Conservation (phyloP, 1,140 invertebrate species). For the Nebria ingens region DNA sequence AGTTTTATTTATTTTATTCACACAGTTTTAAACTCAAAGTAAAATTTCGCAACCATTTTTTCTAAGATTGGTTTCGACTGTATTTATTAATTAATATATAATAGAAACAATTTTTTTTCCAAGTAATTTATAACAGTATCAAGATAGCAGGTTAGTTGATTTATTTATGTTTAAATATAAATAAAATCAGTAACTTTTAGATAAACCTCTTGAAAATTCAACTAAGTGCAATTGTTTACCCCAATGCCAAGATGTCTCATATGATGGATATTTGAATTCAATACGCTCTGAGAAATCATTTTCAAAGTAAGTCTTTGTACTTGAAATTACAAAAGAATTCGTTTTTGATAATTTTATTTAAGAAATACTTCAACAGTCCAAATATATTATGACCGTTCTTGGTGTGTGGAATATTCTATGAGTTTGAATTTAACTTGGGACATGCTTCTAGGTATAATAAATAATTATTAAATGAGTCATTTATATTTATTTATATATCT, state of each 20-base stretch:
- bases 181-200: not conserved
- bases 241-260: not conserved
- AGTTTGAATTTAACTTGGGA: slow-evolving; percentile 8
- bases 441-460: not conserved
- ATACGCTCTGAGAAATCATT: not conserved
- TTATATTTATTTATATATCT: not conserved
- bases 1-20: not conserved
- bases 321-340: not conserved
- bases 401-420: not conserved
- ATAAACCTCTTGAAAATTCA: not conserved
- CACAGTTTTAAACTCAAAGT: not conserved
- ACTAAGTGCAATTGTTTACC: not conserved
- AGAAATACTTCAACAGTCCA: not conserved
- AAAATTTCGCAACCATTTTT: too few relatives aligned
- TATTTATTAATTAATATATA: too few relatives aligned
- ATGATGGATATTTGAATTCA: slow-evolving; percentile 1
- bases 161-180: not conserved
- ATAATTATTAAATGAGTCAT: not conserved
- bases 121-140: not conserved
- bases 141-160: not conserved
- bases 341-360: not conserved
- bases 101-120: not conserved
- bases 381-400: not conserved
- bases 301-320: not conserved
- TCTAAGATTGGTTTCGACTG: too few relatives aligned